phyloP scores from a whole-genome alignment of 2,797 vertebrate species.

The Poecilia picta region DNA sequence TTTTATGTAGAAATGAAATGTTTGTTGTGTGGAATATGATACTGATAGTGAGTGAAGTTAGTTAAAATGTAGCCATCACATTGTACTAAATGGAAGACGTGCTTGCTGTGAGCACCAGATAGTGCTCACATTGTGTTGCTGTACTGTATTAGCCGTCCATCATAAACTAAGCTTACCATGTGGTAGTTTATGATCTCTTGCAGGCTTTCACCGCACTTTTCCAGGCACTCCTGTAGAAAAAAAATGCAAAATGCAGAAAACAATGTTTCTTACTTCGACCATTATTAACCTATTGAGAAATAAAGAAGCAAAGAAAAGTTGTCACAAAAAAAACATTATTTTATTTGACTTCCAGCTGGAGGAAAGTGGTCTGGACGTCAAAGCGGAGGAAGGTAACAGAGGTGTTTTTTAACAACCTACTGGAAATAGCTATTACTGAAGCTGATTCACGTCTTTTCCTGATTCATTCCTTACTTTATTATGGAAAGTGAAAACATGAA shows the following conservation, averaged over 20 bases:
- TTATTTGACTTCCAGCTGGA: conserved; percentile 25
- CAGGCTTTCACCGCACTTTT: conserved; percentile 93
- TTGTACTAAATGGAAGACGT: not conserved
- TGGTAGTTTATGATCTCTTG: conserved; percentile 98
- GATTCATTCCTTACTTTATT: conserved; percentile 54
- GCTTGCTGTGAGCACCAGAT: conserved; percentile 20
- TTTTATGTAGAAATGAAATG: not conserved
- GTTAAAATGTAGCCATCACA: conserved; percentile 13
- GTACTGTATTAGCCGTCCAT: conserved; percentile 4
- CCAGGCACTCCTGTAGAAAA: conserved; percentile 88
- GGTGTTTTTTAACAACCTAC: conserved; percentile 30
- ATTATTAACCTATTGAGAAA: not conserved
- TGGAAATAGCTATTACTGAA: conserved; percentile 58
- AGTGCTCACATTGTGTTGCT: conserved; percentile 13
- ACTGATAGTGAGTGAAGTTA: conserved; percentile 15
- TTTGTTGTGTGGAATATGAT: not conserved
- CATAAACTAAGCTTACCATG: not conserved
- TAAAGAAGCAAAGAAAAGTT: conserved; percentile 12
- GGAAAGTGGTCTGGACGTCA: conserved; percentile 30
- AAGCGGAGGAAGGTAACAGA: conserved; percentile 49
- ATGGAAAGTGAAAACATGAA: conserved; percentile 76
- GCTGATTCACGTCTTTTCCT: conserved; percentile 46
- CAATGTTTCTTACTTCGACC: not conserved
- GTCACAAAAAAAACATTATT: conserved; percentile 19
- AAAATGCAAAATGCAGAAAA: conserved; percentile 18